phyloP scores from a whole-genome alignment of 2,113 vertebrate species.

The Stomatorhinus ivindoensis region DNA sequence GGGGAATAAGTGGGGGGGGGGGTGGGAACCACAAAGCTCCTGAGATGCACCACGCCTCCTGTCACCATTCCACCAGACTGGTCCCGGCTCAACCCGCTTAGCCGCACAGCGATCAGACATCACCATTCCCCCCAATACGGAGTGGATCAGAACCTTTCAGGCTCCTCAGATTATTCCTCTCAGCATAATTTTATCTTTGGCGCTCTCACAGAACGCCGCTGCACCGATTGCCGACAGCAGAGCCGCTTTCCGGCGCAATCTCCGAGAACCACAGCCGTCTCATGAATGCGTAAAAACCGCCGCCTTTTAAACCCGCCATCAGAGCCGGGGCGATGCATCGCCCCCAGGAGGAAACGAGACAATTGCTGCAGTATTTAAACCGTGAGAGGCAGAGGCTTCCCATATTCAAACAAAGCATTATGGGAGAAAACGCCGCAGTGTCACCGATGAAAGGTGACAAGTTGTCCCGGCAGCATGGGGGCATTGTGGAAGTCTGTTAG shows the following conservation, averaged over 20 bases:
- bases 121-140: conserved; percentile 48
- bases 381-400: conserved; percentile 30
- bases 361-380: conserved; percentile 40
- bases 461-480: not conserved
- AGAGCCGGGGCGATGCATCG: conserved; percentile 37
- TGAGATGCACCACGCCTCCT: not conserved
- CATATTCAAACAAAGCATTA: conserved; percentile 37
- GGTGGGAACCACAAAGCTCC: not conserved
- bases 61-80: conserved; percentile 36
- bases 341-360: conserved; percentile 39
- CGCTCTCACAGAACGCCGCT: conserved; percentile 33
- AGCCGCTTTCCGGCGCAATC: conserved; percentile 52
- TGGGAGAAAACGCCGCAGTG: not conserved
- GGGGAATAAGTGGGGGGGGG: not conserved
- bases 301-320: conserved; percentile 36
- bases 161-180: conserved; percentile 33
- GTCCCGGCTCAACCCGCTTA: conserved; percentile 41
- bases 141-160: conserved; percentile 39
- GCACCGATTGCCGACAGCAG: conserved; percentile 36
- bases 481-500: conserved; percentile 2
- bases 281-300: conserved; percentile 48
- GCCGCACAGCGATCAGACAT: conserved; percentile 56
- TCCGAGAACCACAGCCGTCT: conserved; percentile 44
- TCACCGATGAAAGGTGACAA: not conserved
- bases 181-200: conserved; percentile 54